Evolutionary conservation across 2,113 vertebrate species (phyloP).

Genomic region (Haemorhous mexicanus): DNA sequence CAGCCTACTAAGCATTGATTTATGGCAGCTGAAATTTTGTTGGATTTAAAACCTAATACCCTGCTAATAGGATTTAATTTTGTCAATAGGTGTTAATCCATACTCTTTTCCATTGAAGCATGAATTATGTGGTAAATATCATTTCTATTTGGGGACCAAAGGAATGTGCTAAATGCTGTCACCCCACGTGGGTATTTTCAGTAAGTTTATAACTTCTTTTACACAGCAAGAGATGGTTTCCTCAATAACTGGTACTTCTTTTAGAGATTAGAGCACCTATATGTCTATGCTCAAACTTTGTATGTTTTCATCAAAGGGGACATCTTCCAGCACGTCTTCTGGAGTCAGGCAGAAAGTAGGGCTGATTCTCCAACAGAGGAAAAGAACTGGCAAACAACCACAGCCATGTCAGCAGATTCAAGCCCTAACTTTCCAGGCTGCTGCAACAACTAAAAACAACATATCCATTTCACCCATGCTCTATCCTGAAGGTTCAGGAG

Average conservation of each 20-base stretch:
- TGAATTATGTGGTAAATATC: background rate
- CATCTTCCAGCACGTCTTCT: background rate
- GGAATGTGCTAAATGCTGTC: background rate
- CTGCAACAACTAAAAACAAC: conserved; percentile 32
- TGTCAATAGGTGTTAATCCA: background rate
- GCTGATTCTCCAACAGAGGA: background rate
- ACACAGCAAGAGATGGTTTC: background rate
- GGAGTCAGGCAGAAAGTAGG: background rate
- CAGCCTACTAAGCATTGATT: background rate
- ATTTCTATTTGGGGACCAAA: background rate
- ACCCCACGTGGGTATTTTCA: background rate
- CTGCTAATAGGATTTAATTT: background rate
- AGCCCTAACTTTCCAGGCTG: conserved; percentile 8
- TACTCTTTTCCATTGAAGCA: background rate
- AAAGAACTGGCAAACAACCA: conserved; percentile 1
- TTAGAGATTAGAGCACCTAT: background rate
- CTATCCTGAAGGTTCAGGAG: conserved; percentile 46
- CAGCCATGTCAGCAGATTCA: background rate
- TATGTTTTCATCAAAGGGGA: background rate
- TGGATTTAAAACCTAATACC: background rate
- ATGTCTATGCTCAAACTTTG: background rate
- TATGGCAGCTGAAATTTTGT: background rate
- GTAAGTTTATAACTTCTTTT: background rate
- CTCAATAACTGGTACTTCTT: background rate
- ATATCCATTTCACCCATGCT: conserved; percentile 30